These are phyloP conservation scores for Natator depressus DNA, from an alignment of 2,113 vertebrate genomes.

Conservation along the genomic window DNA sequence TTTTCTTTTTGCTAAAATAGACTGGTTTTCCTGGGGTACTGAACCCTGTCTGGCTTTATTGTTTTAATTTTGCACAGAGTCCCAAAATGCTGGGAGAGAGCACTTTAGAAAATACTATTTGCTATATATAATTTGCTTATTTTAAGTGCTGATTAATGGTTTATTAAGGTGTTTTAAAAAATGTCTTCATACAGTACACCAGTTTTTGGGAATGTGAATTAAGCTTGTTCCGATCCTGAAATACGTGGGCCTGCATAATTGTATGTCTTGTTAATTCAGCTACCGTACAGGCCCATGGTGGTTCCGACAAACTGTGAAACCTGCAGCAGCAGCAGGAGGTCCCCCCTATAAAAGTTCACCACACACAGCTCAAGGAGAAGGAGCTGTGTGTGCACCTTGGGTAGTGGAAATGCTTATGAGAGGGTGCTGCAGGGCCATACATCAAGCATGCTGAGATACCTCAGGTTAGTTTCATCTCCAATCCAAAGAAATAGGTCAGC, in stretches of 20 bases:
- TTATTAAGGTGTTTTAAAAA: not conserved
- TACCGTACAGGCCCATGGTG: not conserved
- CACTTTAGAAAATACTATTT: not conserved
- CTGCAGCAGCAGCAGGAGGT: not conserved
- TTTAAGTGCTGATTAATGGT: not conserved
- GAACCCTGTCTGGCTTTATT: not conserved
- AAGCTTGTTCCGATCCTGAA: not conserved
- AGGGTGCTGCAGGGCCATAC: not conserved
- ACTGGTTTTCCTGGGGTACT: not conserved
- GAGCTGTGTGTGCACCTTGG: too few relatives aligned
- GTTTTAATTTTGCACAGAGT: not conserved
- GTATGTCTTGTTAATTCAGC: not conserved
- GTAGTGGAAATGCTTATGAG: not conserved
- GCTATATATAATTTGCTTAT: not conserved
- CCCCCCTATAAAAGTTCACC: not conserved
- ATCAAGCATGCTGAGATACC: not conserved
- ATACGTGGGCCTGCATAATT: not conserved
- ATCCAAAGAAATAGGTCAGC: not conserved
- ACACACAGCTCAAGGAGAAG: not conserved
- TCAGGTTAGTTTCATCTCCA: not conserved
- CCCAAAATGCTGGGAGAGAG: not conserved
- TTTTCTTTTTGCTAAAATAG: not conserved
- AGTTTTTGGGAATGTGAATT: not conserved
- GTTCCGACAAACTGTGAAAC: not conserved
- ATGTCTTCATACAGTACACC: rapidly evolving